Percentiles rank a stretch among this genome's conserved stretches.
These are phyloP conservation scores for Portevinia maculata DNA, from an alignment of 2,888 invertebrate genomes.

Conservation along the genomic window DNA sequence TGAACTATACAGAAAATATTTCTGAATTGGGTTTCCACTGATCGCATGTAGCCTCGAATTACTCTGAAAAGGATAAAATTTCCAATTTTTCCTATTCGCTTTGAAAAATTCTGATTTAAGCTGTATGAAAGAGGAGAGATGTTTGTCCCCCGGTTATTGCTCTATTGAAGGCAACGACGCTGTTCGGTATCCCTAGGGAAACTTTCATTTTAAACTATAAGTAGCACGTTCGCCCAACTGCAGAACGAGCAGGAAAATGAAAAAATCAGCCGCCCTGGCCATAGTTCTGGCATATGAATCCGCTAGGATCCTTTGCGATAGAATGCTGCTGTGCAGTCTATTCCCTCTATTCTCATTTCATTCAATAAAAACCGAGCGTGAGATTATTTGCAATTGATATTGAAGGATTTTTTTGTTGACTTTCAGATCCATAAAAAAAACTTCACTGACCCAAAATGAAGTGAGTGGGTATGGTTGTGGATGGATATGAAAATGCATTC, in stretches of 20 bases:
- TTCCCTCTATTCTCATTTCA: conserved; percentile 48
- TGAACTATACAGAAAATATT: background rate
- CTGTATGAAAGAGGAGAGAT: background rate
- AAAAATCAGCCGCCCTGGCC: conserved; percentile 21
- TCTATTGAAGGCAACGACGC: conserved; percentile 2
- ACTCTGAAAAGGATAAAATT: conserved; percentile 36
- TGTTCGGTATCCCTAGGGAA: conserved; percentile 9
- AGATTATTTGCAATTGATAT: conserved; percentile 59
- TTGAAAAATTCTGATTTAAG: conserved; percentile 34
- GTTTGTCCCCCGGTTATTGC: conserved; percentile 7
- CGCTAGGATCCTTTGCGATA: conserved; percentile 19
- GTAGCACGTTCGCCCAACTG: conserved; percentile 45
- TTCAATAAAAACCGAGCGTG: conserved; percentile 60
- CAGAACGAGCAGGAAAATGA: conserved; percentile 14
- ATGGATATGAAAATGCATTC: conserved; percentile 8
- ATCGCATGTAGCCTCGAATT: conserved; percentile 30
- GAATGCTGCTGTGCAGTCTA: conserved; percentile 16
- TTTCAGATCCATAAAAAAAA: background rate
- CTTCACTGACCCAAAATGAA: conserved; percentile 11
- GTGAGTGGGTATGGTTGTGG: conserved; percentile 1
- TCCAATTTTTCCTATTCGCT: conserved; percentile 35
- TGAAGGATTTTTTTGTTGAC: background rate
- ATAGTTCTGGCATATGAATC: conserved; percentile 30
- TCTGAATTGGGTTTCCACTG: conserved; percentile 4
- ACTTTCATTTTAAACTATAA: conserved; percentile 42